These are phyloP conservation scores for Calcarius ornatus DNA, from an alignment of 2,113 vertebrate genomes.

Conservation along the genomic window DNA sequence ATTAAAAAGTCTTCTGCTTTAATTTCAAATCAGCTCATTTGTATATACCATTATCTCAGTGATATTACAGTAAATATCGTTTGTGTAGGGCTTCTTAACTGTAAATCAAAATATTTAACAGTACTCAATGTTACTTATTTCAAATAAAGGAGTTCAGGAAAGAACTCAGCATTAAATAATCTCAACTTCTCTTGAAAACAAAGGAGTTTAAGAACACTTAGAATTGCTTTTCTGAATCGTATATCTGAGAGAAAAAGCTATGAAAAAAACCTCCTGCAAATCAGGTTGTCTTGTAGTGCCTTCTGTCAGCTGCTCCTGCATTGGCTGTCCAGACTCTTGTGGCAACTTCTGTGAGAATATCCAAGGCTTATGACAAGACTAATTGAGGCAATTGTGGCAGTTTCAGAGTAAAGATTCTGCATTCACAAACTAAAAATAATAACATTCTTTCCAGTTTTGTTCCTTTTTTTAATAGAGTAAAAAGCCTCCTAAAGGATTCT, in stretches of 20 bases:
- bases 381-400: neutral
- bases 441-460: neutral
- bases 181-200: neutral
- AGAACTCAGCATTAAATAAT: neutral
- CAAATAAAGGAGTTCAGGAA: neutral
- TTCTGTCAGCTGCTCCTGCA: neutral
- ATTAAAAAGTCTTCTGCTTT: neutral
- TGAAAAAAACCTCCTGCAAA: neutral
- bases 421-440: neutral
- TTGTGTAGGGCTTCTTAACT: neutral
- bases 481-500: neutral
- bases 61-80: neutral
- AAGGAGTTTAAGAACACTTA: neutral
- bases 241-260: neutral
- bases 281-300: neutral
- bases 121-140: neutral
- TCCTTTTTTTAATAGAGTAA: neutral
- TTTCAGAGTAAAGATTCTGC: neutral
- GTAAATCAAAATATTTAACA: neutral
- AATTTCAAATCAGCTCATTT: neutral
- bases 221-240: neutral
- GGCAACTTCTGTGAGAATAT: neutral
- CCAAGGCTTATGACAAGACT: neutral
- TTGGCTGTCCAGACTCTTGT: neutral
- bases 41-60: neutral